Evolutionary conservation across 2,888 invertebrate genomes (phyloP).

Genomic region (Abrostola triplasia): DNA sequence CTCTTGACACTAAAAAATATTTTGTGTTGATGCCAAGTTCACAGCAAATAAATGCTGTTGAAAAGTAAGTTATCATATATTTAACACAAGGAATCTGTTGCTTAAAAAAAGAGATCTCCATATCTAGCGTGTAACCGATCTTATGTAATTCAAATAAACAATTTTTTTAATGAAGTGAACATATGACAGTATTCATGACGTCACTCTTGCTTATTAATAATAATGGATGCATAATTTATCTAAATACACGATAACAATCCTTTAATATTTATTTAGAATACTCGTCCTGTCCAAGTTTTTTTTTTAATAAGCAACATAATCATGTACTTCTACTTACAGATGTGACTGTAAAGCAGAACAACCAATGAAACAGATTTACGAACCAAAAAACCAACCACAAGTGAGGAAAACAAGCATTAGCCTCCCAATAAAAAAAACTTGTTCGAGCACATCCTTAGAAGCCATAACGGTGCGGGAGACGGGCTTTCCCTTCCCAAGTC

Average conservation of each 20-base stretch:
- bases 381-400: neutral
- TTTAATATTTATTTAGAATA: no score
- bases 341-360: constrained; percentile 8
- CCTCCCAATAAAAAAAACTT: constrained; percentile 7
- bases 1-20: constrained; percentile 50
- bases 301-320: neutral
- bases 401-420: neutral
- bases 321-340: constrained; percentile 18
- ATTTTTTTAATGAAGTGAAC: constrained; percentile 1
- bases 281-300: neutral
- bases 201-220: no score
- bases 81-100: no score
- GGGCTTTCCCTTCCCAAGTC: constrained; percentile 2
- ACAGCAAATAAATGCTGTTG: constrained; percentile 16
- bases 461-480: constrained; percentile 9
- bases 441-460: constrained; percentile 22
- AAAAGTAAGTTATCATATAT: constrained; percentile 20
- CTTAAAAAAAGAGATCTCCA: no score
- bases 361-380: neutral
- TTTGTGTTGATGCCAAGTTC: constrained; percentile 52
- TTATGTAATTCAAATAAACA: no score
- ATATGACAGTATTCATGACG: neutral
- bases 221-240: no score
- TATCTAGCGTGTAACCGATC: no score
- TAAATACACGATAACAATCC: no score